A percentile compares a stretch with the other conserved stretches of the same genome.
Conservation (phyloP, 2,888 invertebrate species). For the Drosophila setosimentum region DNA sequence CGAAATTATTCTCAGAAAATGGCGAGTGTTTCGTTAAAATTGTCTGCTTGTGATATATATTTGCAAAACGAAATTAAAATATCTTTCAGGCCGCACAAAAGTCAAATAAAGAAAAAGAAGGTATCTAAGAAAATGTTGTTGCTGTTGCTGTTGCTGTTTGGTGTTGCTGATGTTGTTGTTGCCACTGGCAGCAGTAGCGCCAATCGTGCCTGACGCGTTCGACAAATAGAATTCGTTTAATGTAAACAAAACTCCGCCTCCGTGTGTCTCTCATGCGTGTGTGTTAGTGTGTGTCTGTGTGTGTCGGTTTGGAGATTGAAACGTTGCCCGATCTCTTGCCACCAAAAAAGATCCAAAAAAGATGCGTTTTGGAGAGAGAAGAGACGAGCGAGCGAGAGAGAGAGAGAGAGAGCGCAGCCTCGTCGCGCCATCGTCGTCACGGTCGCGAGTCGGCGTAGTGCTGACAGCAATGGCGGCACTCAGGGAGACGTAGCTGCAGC, state of each 20-base stretch:
- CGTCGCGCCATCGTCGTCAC: constrained; percentile 68
- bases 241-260: constrained; percentile 85
- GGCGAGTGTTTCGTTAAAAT: constrained; percentile 64
- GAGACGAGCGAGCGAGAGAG: constrained; percentile 10
- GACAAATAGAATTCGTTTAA: constrained; percentile 81
- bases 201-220: constrained; percentile 76
- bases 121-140: constrained; percentile 30
- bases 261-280: constrained; percentile 55
- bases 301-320: constrained; percentile 68
- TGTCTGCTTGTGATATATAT: constrained; percentile 50
- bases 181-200: constrained; percentile 45
- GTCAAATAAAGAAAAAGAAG: constrained; percentile 34
- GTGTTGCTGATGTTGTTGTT: constrained; percentile 31
- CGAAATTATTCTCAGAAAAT: constrained; percentile 67
- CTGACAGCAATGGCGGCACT: constrained; percentile 79
- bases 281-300: constrained; percentile 19
- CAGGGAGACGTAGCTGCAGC: constrained; percentile 41
- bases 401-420: constrained; percentile 22
- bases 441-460: constrained; percentile 67
- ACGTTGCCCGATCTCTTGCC: constrained; percentile 59
- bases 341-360: constrained; percentile 29
- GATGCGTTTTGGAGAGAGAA: constrained; percentile 37
- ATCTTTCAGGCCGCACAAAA: constrained; percentile 74
- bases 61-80: constrained; percentile 75
- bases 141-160: constrained; percentile 14